These are phyloP conservation scores for Enteromius fasciolatus DNA, from an alignment of 2,797 vertebrate species.

Conservation along the genomic window DNA sequence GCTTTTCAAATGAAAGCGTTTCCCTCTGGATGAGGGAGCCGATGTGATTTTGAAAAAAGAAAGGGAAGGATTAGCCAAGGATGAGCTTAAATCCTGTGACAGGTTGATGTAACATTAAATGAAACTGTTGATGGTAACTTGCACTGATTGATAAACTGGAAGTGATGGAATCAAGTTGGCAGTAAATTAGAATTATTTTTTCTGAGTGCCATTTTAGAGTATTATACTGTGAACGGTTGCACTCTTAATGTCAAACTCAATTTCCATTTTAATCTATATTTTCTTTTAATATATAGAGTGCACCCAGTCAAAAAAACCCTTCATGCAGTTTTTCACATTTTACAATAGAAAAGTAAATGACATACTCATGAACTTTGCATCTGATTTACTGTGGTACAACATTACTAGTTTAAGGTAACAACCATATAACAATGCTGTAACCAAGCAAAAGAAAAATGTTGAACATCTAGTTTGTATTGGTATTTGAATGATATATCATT, in stretches of 20 bases:
- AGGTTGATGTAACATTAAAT: slow-evolving; percentile 54
- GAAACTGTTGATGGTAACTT: slow-evolving; percentile 42
- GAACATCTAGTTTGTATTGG: not conserved
- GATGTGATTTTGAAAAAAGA: slow-evolving; percentile 16
- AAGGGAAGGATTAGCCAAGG: slow-evolving; percentile 22
- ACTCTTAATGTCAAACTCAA: slow-evolving; percentile 20
- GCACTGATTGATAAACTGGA: slow-evolving; percentile 46
- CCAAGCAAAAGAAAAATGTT: not conserved
- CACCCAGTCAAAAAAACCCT: not conserved
- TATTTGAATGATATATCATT: not conserved
- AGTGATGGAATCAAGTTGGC: slow-evolving; percentile 43
- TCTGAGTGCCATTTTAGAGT: slow-evolving; percentile 10
- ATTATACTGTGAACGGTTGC: not conserved
- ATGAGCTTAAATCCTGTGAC: slow-evolving; percentile 43
- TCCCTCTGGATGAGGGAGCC: slow-evolving; percentile 43
- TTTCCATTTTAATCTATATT: slow-evolving; percentile 28
- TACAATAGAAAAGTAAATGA: slow-evolving; percentile 18
- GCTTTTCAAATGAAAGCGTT: slow-evolving; percentile 46
- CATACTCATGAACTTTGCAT: not conserved
- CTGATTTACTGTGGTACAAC: slow-evolving; percentile 6
- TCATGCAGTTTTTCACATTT: not conserved
- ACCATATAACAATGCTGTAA: not conserved
- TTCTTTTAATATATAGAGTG: not conserved
- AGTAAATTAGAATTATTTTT: slow-evolving; percentile 51
- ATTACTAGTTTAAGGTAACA: not conserved